Evolutionary conservation across 2,113 vertebrate species (phyloP).

Genomic region (Camelus dromedarius): DNA sequence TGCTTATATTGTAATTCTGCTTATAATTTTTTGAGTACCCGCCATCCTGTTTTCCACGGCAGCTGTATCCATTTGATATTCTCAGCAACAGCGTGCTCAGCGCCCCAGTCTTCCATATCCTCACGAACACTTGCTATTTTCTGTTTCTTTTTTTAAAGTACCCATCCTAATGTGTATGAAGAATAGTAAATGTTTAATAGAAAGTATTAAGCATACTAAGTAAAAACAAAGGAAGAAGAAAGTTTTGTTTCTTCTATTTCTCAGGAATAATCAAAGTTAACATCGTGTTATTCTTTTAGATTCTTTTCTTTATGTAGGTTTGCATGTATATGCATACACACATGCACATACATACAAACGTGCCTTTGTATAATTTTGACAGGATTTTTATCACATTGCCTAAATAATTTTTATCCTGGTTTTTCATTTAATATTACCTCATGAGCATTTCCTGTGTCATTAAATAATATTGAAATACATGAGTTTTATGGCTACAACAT

Average conservation of each 20-base stretch:
- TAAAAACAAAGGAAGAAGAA: neutral
- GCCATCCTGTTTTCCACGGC: neutral
- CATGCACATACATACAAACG: neutral
- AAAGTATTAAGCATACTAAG: neutral
- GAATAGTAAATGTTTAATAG: neutral
- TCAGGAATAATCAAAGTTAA: neutral
- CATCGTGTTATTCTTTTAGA: neutral
- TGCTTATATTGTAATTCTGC: neutral
- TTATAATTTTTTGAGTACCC: neutral
- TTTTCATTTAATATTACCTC: neutral
- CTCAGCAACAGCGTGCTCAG: neutral
- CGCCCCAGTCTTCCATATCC: neutral
- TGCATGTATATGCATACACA: rapidly evolving
- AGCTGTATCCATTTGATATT: neutral
- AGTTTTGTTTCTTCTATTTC: neutral
- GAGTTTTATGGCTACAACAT: neutral
- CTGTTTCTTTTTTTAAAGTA: neutral
- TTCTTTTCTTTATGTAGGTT: neutral
- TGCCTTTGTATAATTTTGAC: neutral
- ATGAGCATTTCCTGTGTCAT: neutral
- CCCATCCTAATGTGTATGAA: neutral
- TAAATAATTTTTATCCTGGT: neutral
- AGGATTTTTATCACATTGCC: neutral
- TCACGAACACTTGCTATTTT: neutral
- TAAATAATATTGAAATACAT: neutral